phyloP scores from a whole-genome alignment of 2,113 vertebrate species.

The Lynx canadensis region DNA sequence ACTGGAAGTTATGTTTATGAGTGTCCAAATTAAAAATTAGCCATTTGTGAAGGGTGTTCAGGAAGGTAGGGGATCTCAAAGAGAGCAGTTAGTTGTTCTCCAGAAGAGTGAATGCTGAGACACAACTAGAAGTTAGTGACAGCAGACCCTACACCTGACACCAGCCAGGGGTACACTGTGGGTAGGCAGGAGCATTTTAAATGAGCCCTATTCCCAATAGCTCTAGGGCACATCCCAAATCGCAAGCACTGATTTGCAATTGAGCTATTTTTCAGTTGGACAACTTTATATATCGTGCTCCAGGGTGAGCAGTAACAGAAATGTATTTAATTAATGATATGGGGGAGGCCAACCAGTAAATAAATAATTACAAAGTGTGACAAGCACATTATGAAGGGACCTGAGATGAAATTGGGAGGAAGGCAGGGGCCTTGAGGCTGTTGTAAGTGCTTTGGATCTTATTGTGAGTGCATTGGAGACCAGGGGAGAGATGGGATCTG shows the following conservation, averaged over 20 bases:
- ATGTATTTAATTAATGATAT: conserved; percentile 74
- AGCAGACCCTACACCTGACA: neutral
- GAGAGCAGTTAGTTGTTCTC: neutral
- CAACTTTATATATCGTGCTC: conserved; percentile 69
- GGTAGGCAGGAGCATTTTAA: neutral
- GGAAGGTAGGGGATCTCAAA: neutral
- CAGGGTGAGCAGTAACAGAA: conserved; percentile 13
- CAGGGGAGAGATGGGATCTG: neutral
- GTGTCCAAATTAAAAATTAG: neutral
- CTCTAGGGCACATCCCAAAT: conserved; percentile 13
- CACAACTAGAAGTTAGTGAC: neutral
- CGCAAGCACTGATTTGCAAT: neutral
- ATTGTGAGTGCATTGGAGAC: neutral
- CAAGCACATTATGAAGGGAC: conserved; percentile 48
- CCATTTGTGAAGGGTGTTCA: neutral
- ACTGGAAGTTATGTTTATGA: neutral
- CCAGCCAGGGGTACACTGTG: fast-evolving
- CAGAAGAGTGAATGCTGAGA: neutral
- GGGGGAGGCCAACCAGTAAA: conserved; percentile 63
- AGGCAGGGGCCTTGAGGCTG: neutral
- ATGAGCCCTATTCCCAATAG: neutral
- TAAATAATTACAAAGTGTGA: conserved; percentile 66
- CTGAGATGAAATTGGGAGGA: neutral
- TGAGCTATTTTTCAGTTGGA: conserved; percentile 56
- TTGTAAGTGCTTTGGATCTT: neutral